A percentile compares a stretch with the other conserved stretches of the same genome.
Conservation (phyloP, 2,797 vertebrate genomes). For the Gorsachius magnificus region DNA sequence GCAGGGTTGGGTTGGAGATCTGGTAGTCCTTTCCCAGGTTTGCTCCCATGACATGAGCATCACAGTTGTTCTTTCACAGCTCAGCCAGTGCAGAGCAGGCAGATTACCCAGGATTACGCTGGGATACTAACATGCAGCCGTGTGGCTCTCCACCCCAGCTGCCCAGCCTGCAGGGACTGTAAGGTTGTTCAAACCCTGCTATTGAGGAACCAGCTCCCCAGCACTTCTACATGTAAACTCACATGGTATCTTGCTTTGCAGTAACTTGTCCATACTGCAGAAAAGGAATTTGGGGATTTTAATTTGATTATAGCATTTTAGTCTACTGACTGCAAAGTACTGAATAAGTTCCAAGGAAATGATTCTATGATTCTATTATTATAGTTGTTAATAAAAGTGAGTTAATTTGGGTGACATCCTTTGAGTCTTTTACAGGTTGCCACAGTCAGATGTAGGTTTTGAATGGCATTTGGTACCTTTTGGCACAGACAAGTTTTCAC, state of each 20-base stretch:
- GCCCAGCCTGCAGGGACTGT: background rate
- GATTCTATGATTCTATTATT: background rate
- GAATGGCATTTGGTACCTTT: background rate
- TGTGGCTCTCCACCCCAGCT: background rate
- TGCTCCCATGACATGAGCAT: background rate
- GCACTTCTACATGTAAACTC: background rate
- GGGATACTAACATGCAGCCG: accelerated
- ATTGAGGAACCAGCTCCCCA: background rate
- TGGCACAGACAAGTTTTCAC: background rate
- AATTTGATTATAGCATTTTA: background rate
- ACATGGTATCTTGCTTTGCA: background rate
- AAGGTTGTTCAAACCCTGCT: background rate
- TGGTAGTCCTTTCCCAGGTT: background rate
- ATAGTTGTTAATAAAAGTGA: background rate
- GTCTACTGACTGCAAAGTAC: background rate
- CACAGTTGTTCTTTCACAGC: background rate
- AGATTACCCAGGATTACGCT: background rate
- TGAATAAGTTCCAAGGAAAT: background rate
- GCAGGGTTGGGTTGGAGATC: background rate
- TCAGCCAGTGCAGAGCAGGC: background rate
- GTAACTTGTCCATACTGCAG: background rate
- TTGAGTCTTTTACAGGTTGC: background rate
- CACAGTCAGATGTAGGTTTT: background rate
- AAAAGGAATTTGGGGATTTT: background rate
- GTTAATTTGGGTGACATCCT: background rate